Base-by-base conservation (phyloP, 2,113 vertebrate species). In the Cephalopholis sonnerati region DNA sequence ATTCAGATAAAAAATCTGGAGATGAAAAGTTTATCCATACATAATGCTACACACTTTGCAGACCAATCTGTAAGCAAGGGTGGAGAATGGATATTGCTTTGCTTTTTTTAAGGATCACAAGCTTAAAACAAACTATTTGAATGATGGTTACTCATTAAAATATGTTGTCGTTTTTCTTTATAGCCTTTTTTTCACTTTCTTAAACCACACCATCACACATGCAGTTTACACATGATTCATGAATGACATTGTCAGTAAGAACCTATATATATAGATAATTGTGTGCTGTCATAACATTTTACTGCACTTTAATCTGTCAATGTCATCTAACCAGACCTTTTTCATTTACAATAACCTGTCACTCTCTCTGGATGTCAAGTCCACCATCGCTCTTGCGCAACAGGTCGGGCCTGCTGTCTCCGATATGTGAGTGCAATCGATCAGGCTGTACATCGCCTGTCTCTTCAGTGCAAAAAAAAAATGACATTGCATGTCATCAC, bases 361-460 rank as follows among this genome's bases (percentile, higher is more conserved):
- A 66, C 12, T 67, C 77, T 58, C 20, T 6, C 58, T 64, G 54
- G 59, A 44, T 58, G 77, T 75, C 84, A 50, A 68, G 48, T 67
- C 41, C 65, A 27, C 69, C 32, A 17, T 58, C 0, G 5, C 68
- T 74, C 55, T 54, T 64, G 53, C 8, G 39, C 79, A 85, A 74
- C 58, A 75, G 54, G 74, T 53, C 17, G 2, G n/a, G 61, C 2
- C 61, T 64, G 71, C 72, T 77, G 77, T 82, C 65, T 73, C 24
- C 0, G 36, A 54, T 62, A 65, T 24, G 64, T 24, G 62, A 53
- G 24, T 11, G 48, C 20, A 17, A 79, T 85, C 73, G 54, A 81
- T 87, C 65, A 72, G 84, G 5, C 59, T 39, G 22, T 2, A 13
- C 51, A 25, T 81, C 15, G 9, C 44, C 66, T 74, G 84, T 73